Base-by-base conservation (phyloP, 2,888 invertebrate species). In the Stegana nigrithorax region DNA sequence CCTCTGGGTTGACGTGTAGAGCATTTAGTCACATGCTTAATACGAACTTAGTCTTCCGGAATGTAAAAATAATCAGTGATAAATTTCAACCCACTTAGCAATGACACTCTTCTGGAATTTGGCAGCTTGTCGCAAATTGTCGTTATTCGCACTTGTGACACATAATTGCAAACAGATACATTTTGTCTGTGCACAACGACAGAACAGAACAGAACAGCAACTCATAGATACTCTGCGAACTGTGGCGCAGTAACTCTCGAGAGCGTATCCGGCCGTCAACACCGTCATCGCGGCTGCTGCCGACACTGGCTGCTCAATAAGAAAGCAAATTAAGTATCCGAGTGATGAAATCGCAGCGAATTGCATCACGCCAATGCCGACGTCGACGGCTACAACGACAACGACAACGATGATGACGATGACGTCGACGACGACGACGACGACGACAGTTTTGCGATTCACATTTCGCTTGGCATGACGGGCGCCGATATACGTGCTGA, bases 151-250 rank as follows among this genome's bases (percentile, higher is more conserved):
- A 58, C 67, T 64, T 76, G 59, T 80, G 78, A 75, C 78, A 78
- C 73, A 78, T 75, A 75, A 75, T 75, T 75, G 75, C 75, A 72
- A 80, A 73, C 80, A 75, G 75, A 75, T 78, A 76, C 80, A 76
- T 69, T 75, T 76, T 80, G 79, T 76, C 79, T 75, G n/a, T n/a
- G 60, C 53, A 65, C 63, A 65, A 67, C n/a, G n/a, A n/a, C n/a
- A n/a, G n/a, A n/a, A 66, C 58, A 62, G 4, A 68, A 75, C 60
- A 59, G 51, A 65, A 63, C 19, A 26, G 17, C 14, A n/a, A 32
- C 5, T 26, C 8, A 76, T 66, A 67, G 70, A 67, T 69, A 67
- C 62, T 59, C 25, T 50, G 47, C 26, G 42, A 36, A 47, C 50
- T 50, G 42, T 62, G 32, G 19, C 32, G 65, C 53, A 26, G 26